A percentile compares a stretch with the other conserved stretches of the same genome.
These are phyloP conservation scores for Cacoxenus indagator DNA, from an alignment of 2,888 invertebrate genomes.

Conservation along the genomic window DNA sequence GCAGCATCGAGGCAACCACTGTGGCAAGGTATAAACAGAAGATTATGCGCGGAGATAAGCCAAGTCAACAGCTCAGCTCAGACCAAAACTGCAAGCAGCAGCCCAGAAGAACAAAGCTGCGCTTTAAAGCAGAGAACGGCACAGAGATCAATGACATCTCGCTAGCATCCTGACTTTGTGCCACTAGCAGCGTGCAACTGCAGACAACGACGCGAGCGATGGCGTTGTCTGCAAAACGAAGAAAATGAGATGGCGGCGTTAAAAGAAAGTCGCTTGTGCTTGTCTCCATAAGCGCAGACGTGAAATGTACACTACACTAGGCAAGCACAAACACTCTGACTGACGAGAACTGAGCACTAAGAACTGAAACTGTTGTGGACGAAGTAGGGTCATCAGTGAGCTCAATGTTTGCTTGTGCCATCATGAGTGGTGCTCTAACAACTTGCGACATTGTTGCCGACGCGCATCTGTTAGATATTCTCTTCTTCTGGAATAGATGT, in stretches of 20 bases:
- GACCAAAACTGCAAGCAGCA: conserved; percentile 21
- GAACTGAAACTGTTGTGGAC: too few species aligned
- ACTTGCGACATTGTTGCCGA: conserved; percentile 8
- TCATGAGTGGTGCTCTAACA: conserved; percentile 4
- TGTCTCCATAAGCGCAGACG: conserved; percentile 6
- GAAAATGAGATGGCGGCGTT: conserved; percentile 6
- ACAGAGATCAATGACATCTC: conserved; percentile 54
- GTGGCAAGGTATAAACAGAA: conserved; percentile 8
- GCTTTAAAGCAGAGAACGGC: conserved; percentile 39
- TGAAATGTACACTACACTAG: too few species aligned
- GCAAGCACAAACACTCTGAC: too few species aligned
- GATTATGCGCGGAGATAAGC: conserved; percentile 6
- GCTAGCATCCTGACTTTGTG: not conserved
- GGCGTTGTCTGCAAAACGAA: conserved; percentile 25
- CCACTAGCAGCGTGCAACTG: not conserved
- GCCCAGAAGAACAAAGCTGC: conserved; percentile 52
- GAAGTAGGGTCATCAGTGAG: not conserved
- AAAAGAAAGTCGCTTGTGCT: conserved; percentile 52
- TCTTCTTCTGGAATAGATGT: not conserved
- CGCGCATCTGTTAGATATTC: not conserved
- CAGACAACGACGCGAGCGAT: not conserved
- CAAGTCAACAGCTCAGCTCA: conserved; percentile 2
- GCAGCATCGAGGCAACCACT: conserved; percentile 25
- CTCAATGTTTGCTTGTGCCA: not conserved
- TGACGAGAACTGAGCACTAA: too few species aligned